These are phyloP conservation scores for Formica selysi DNA, from an alignment of 1,140 invertebrate species.

Conservation along the genomic window DNA sequence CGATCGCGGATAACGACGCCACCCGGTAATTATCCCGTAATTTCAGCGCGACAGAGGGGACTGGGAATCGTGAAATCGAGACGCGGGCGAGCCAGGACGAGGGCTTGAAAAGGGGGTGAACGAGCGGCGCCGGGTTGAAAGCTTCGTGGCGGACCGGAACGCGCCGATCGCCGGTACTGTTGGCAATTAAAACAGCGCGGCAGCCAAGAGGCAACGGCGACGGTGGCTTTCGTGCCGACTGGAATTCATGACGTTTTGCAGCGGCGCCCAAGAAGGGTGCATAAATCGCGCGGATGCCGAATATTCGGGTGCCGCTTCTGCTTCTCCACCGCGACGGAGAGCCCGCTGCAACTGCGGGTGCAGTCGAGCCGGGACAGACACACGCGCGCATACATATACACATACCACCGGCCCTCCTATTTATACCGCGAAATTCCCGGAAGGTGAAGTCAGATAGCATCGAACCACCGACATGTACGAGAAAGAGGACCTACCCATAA, in stretches of 20 bases:
- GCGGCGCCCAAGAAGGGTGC: conserved; percentile 61
- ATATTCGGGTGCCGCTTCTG: conserved; percentile 54
- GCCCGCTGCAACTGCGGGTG: conserved; percentile 45
- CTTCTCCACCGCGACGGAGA: conserved; percentile 8
- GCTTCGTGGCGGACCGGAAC: neutral
- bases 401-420: conserved; percentile 66
- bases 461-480: conserved; percentile 65
- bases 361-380: conserved; percentile 22
- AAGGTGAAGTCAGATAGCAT: conserved; percentile 77
- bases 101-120: neutral
- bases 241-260: conserved; percentile 47
- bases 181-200: conserved; percentile 54
- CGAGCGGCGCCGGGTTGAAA: neutral
- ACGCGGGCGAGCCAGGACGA: neutral
- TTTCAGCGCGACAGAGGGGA: conserved; percentile 36
- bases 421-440: conserved; percentile 78
- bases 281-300: conserved; percentile 74
- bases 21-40: conserved; percentile 49
- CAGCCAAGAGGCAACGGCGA: neutral
- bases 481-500: conserved; percentile 76
- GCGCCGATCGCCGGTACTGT: conserved; percentile 24
- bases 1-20: conserved; percentile 40
- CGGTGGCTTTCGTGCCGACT: conserved; percentile 64
- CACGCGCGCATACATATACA: neutral
- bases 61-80: conserved; percentile 2